Evolutionary conservation across 2,797 vertebrate species (phyloP).

Genomic region (Champsocephalus gunnari): DNA sequence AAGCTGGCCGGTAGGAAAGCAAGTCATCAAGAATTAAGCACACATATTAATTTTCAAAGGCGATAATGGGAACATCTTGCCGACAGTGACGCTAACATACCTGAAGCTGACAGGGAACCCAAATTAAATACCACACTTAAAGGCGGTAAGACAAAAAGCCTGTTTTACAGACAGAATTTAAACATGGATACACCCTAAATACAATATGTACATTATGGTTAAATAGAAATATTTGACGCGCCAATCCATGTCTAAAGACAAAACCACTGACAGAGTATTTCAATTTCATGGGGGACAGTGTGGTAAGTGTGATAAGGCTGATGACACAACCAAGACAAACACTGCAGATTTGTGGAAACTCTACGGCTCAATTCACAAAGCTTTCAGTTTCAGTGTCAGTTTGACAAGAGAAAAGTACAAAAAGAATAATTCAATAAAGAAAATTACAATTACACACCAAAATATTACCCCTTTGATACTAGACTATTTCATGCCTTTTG

Average conservation of each 20-base stretch:
- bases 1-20: slow-evolving; percentile 78
- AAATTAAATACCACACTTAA: slow-evolving; percentile 48
- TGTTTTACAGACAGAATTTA: slow-evolving; percentile 2
- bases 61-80: slow-evolving; percentile 76
- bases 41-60: slow-evolving; percentile 84
- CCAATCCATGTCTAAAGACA: slow-evolving; percentile 65
- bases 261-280: slow-evolving; percentile 58
- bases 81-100: slow-evolving; percentile 63
- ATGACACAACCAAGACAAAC: slow-evolving; percentile 68
- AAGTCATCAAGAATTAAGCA: slow-evolving; percentile 85
- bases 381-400: slow-evolving; percentile 46
- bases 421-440: slow-evolving; percentile 51
- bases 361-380: slow-evolving; percentile 42
- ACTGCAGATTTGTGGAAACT: slow-evolving; percentile 57
- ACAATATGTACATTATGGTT: slow-evolving; percentile 39
- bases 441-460: slow-evolving; percentile 73
- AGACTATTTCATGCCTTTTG: slow-evolving; percentile 65
- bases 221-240: slow-evolving; percentile 26
- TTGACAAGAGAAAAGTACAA: slow-evolving; percentile 49
- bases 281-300: slow-evolving; percentile 75
- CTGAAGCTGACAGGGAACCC: slow-evolving; percentile 52
- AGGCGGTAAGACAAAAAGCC: slow-evolving; percentile 18
- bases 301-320: slow-evolving; percentile 71
- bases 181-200: slow-evolving; percentile 2
- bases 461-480: slow-evolving; percentile 58